Percentiles rank a stretch among this genome's conserved stretches.
phyloP scores from a whole-genome alignment of 2,888 invertebrate genomes.

The Uloborus plumipes region DNA sequence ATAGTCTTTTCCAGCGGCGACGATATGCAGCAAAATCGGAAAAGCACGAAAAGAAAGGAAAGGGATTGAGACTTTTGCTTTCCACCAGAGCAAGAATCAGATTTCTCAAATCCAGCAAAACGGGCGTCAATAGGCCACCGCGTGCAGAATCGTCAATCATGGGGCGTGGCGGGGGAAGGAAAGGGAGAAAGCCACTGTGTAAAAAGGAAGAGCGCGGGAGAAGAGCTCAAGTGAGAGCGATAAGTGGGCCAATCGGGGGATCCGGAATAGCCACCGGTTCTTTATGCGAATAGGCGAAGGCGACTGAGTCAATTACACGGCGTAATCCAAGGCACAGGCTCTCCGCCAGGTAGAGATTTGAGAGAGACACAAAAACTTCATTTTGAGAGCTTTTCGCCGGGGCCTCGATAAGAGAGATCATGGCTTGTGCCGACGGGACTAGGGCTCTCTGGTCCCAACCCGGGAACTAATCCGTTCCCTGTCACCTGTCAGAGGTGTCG shows the following conservation, averaged over 20 bases:
- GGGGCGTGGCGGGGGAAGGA: neutral
- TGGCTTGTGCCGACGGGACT: constrained; percentile 2
- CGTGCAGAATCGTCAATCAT: too few species aligned
- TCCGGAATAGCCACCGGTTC: constrained; percentile 22
- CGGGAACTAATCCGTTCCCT: constrained; percentile 51
- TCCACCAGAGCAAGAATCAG: too few species aligned
- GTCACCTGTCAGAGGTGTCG: constrained; percentile 65
- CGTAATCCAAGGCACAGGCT: constrained; percentile 47
- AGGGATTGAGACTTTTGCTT: too few species aligned
- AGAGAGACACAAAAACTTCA: constrained; percentile 57
- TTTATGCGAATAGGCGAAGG: constrained; percentile 21
- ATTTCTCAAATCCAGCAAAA: too few species aligned
- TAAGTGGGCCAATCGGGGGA: constrained; percentile 8
- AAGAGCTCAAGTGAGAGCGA: neutral
- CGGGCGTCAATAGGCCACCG: too few species aligned
- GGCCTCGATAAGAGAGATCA: constrained; percentile 55
- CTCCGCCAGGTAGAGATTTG: constrained; percentile 20
- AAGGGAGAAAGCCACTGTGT: neutral
- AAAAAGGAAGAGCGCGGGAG: too few species aligned
- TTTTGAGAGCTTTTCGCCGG: constrained; percentile 52
- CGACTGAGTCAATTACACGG: constrained; percentile 54
- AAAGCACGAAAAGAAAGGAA: too few species aligned
- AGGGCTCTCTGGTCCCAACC: constrained; percentile 30
- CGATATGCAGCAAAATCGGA: too few species aligned
- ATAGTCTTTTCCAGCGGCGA: too few species aligned